These are phyloP conservation scores for Mesorhabditis spiculigera DNA, from an alignment of 2,888 invertebrate species.

Conservation along the genomic window DNA sequence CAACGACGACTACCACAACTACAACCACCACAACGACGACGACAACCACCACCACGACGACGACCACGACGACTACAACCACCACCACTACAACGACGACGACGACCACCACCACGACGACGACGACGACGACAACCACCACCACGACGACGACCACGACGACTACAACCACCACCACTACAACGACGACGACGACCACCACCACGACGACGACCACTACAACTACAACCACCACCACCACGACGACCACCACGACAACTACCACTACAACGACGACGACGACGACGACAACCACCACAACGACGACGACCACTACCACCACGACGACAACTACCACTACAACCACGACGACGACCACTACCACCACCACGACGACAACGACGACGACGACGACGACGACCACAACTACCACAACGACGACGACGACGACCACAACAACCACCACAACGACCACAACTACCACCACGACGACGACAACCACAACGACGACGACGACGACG, in stretches of 20 bases:
- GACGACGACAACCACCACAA: neutral
- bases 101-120: neutral
- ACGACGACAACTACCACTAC: neutral
- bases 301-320: neutral
- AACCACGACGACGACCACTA: neutral
- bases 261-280: neutral
- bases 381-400: slow-evolving; percentile 12
- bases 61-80: neutral
- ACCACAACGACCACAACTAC: slow-evolving; percentile 4
- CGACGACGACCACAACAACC: slow-evolving; percentile 12
- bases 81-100: neutral
- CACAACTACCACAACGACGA: slow-evolving; percentile 12
- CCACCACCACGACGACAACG: neutral
- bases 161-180: neutral
- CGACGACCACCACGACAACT: slow-evolving; percentile 12
- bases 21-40: neutral
- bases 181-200: neutral
- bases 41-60: neutral
- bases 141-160: neutral
- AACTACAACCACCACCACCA: slow-evolving; percentile 12
- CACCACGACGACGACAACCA: neutral
- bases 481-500: slow-evolving; percentile 11
- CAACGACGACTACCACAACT: slow-evolving; percentile 9
- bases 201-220: slow-evolving; percentile 5
- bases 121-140: slow-evolving; percentile 8